Percentiles rank a stretch among this genome's conserved stretches.
These are phyloP conservation scores for Megalurothrips usitatus DNA, from an alignment of 2,888 invertebrate genomes.

Conservation along the genomic window DNA sequence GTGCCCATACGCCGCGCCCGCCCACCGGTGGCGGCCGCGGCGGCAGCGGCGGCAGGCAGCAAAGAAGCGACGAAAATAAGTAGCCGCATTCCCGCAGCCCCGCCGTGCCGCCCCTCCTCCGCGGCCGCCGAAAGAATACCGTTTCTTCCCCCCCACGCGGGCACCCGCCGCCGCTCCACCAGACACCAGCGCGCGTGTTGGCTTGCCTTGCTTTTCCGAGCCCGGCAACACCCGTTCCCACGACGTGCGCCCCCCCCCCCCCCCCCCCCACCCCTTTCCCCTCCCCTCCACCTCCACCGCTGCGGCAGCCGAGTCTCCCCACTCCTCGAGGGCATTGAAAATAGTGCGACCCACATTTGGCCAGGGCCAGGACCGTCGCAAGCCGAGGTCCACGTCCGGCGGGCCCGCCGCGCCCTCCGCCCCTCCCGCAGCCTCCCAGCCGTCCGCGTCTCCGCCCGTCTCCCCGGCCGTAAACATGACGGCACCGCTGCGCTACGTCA, in stretches of 20 bases:
- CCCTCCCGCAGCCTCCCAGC: neutral
- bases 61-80: neutral
- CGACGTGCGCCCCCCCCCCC: neutral
- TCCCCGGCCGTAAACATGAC: too few relatives aligned
- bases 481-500: too few relatives aligned
- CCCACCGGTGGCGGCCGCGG: too few relatives aligned
- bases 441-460: too few relatives aligned
- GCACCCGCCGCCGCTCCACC: neutral
- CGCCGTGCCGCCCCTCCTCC: neutral
- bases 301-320: neutral
- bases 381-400: neutral
- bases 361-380: neutral
- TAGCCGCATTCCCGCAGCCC: neutral
- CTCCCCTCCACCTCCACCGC: neutral
- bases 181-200: neutral
- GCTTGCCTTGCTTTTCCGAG: neutral
- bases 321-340: neutral
- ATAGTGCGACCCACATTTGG: constrained; percentile 26
- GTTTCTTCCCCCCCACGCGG: neutral
- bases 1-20: too few relatives aligned
- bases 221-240: neutral
- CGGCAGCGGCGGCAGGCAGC: neutral
- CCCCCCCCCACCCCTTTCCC: neutral
- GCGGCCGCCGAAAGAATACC: neutral
- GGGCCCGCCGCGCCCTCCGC: neutral